Evolutionary conservation across 2,113 vertebrate genomes (phyloP), one percentile per base, ranked within the genome.

Genomic region (Catharus minimus): DNA sequence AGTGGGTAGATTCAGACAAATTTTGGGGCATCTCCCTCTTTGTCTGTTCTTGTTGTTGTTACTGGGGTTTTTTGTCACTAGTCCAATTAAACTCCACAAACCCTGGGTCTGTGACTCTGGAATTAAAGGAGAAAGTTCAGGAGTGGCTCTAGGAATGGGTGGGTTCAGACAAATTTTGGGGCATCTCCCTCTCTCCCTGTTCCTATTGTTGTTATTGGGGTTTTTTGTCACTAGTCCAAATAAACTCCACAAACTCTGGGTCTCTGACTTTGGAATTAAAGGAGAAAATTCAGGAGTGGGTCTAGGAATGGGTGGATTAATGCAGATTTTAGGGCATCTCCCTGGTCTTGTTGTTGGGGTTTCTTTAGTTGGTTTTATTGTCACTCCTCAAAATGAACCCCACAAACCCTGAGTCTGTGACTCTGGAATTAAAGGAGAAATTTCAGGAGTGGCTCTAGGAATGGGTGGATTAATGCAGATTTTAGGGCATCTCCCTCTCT

Each of bases 371-470:
- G 50, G 11, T 20, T 55, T 20, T 55, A 12, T 43, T 13, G 11
- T 11, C 13, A 7, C 55, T 7, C 10, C 32, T 24, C 11, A 15
- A 30, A 67, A 77, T 4, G 15, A 44, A 53, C 2, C 38, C 19
- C 0, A 7, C 9, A 5, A 36, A 14, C 3, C 5, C 33, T 7
- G 57, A 24, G 3, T 18, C 13, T 18, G 33, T 1, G 46, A 0
- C 4, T 4, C 39, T 9, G 19, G 11, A 96, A 90, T 94, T 92
- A 90, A 96, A 97, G 85, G 10, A 71, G 38, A 89, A 97, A 95
- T 86, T 94, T 95, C 85, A 91, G 90, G 67, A 88, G 84, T 7
- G 32, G 55, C 56, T 89, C 79, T 56, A 82, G 93, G 87, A 95
- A 87, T 52, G 6, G 15, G 46, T 24, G 61, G 7, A 26, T 49